These are phyloP conservation scores for Pararge aegeria DNA, from an alignment of 1,140 invertebrate genomes.

Conservation along the genomic window DNA sequence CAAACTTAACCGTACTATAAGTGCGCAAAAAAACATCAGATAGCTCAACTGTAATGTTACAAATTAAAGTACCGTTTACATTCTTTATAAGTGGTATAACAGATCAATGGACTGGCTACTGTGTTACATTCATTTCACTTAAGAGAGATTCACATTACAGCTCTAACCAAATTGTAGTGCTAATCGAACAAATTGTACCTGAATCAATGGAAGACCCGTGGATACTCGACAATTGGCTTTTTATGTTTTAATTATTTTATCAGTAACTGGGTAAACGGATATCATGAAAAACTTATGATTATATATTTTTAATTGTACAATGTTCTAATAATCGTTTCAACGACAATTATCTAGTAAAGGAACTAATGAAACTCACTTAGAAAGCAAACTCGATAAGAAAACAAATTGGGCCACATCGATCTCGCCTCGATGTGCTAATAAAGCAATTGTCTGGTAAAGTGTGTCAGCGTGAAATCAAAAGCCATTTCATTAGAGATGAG, in stretches of 20 bases:
- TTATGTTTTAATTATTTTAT: no score
- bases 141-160: conserved; percentile 4
- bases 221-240: not conserved
- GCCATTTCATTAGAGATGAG: conserved; percentile 52
- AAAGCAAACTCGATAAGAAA: conserved; percentile 5
- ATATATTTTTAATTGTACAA: no score
- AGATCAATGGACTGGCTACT: conserved; percentile 3
- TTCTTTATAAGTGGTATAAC: conserved; percentile 11
- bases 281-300: no score
- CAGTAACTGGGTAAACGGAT: no score
- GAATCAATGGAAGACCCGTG: not conserved
- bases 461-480: conserved; percentile 39
- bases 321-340: no score
- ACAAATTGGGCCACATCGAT: conserved; percentile 12
- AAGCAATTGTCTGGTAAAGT: conserved; percentile 29
- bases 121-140: conserved; percentile 12
- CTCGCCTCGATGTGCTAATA: conserved; percentile 6
- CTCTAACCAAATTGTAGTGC: not conserved
- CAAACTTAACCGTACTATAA: not conserved
- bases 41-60: conserved; percentile 6
- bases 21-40: not conserved
- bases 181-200: not conserved
- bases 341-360: not conserved
- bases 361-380: not conserved
- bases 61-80: conserved; percentile 15